Base-by-base conservation (phyloP, 2,797 vertebrate species). In the Oophaga sylvatica region DNA sequence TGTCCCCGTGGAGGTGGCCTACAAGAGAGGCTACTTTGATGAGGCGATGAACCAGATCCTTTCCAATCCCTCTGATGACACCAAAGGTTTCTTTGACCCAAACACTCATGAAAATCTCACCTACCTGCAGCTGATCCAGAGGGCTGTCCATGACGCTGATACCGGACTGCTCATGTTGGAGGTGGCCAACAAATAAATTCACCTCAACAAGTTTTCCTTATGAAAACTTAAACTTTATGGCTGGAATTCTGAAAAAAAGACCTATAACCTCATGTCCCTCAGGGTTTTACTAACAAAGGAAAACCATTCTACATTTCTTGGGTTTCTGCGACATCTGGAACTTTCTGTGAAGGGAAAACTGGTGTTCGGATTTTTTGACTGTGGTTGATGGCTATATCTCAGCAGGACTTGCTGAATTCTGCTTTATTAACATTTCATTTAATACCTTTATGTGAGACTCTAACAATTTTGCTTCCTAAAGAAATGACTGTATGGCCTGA, bases 71-170 rank as follows among this genome's bases (percentile, higher is more conserved):
- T 94, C 20, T 71, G 95, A 96, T 92, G 95, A 96, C 92, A 95
- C 94, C 80, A 96, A 95, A 87, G 95, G 95, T 16, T 96, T 96
- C 90, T 95, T 96, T 90, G 93, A 95, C 90, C 95, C 95, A 22
- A 94, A 90, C 48, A 95, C 95, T 65, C 70, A 93, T 89, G 92
- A 94, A 8, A 95, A 17, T 92, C 93, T 87, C 93, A 90, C 65
- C 12, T 90, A 90, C 53, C 73, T 90, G 92, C 94, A 94, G 68
- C 94, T 96, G 92, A 77, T 95, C 87, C 80, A 89, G 4, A 93
- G 92, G 89, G 95, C 94, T 89, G 80, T 93, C 16, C 94, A 92
- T 77, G 93, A 95, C 90, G 60, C 90, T 35, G 78, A 91, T 76
- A 95, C 93, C n/a, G 94, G 93, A 31, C 86, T 95, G 26, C 91